phyloP scores from a whole-genome alignment of 2,797 vertebrate genomes.

The Leptodactylus fallax region DNA sequence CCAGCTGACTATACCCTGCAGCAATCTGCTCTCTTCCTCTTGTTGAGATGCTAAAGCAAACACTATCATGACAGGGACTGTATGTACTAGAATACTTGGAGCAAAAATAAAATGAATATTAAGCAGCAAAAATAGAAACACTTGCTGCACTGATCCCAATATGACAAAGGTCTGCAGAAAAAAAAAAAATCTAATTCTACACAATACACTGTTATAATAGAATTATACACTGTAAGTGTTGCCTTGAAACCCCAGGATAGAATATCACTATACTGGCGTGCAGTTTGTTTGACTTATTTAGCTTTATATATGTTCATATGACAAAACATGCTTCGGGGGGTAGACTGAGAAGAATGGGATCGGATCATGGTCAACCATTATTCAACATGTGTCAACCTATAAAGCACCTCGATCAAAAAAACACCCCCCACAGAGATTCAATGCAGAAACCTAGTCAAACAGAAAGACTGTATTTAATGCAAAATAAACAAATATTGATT shows the following conservation, averaged over 20 bases:
- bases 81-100: constrained; percentile 34
- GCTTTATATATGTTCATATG: not conserved
- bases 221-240: not conserved
- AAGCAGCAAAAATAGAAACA: not conserved
- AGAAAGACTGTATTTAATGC: no score
- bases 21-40: constrained; percentile 49
- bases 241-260: not conserved
- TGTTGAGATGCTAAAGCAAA: constrained; percentile 33
- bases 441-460: no score
- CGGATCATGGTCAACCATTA: not conserved
- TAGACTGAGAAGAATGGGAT: not conserved
- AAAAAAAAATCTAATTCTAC: not conserved
- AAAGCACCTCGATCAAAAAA: not conserved
- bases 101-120: constrained; percentile 13
- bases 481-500: no score
- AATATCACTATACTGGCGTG: no score
- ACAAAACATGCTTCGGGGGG: not conserved
- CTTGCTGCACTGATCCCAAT: constrained; percentile 1
- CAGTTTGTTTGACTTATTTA: not conserved
- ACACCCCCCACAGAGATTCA: no score
- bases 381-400: not conserved
- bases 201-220: not conserved
- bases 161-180: not conserved
- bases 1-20: constrained; percentile 35
- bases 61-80: constrained; percentile 33